phyloP scores from a whole-genome alignment of 2,113 vertebrate genomes.

The Zeus faber region DNA sequence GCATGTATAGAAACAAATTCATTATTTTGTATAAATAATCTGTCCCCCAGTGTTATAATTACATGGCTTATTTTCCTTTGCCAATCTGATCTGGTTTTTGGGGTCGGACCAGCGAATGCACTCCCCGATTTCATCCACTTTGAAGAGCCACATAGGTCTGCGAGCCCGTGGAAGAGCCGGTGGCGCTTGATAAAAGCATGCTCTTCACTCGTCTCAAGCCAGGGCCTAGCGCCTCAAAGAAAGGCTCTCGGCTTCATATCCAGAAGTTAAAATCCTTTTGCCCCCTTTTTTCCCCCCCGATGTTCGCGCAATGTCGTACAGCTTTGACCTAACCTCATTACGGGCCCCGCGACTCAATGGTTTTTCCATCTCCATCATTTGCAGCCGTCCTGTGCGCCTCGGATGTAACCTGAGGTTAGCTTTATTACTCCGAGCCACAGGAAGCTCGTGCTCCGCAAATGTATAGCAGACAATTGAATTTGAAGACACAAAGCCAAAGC shows the following conservation, averaged over 20 bases:
- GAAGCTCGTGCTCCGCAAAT: constrained; percentile 43
- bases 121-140: constrained; percentile 33
- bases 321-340: constrained; percentile 17
- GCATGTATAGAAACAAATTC: constrained; percentile 72
- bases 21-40: constrained; percentile 76
- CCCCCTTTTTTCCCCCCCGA: not conserved
- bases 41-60: constrained; percentile 66
- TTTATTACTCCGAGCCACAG: constrained; percentile 54
- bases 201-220: constrained; percentile 8
- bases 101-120: constrained; percentile 47
- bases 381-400: constrained; percentile 20
- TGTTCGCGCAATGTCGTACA: constrained; percentile 7
- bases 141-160: constrained; percentile 42
- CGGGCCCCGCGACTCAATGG: not conserved
- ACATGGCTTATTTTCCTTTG: constrained; percentile 71
- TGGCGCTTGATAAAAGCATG: constrained; percentile 1
- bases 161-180: constrained; percentile 17
- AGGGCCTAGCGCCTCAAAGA: constrained; percentile 2
- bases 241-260: constrained; percentile 1
- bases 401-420: constrained; percentile 46
- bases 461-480: constrained; percentile 57
- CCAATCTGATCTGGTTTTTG: constrained; percentile 54
- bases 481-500: constrained; percentile 48
- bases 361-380: constrained; percentile 31
- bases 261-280: constrained; percentile 16